A percentile compares a stretch with the other conserved stretches of the same genome.
Evolutionary conservation across 1,140 invertebrate genomes (phyloP).

Genomic region (Drosophila mayri): DNA sequence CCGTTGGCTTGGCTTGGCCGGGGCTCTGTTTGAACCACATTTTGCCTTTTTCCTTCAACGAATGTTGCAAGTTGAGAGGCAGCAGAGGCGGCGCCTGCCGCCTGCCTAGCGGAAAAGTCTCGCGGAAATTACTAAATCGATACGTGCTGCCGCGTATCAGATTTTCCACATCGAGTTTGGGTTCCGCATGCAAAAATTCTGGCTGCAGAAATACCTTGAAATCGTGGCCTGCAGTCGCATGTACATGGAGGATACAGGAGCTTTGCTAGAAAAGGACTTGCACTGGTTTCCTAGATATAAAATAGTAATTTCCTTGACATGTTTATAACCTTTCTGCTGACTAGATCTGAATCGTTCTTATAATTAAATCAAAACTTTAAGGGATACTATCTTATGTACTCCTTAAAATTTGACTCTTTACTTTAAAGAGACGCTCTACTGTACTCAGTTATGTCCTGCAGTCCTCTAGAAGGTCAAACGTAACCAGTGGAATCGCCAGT

Average conservation of each 20-base stretch:
- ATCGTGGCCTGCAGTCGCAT: slow-evolving; percentile 24
- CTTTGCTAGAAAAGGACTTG: slow-evolving; percentile 2
- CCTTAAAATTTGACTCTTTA: neutral
- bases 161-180: slow-evolving; percentile 33
- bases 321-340: neutral
- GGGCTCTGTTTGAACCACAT: slow-evolving; percentile 4
- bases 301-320: neutral
- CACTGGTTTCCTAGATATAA: neutral
- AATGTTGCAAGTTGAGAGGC: slow-evolving; percentile 41
- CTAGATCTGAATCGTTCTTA: neutral
- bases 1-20: slow-evolving; percentile 10
- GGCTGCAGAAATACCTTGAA: slow-evolving; percentile 36
- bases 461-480: slow-evolving; percentile 14
- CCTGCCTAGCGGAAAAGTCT: slow-evolving; percentile 51
- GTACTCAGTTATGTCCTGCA: neutral
- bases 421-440: neutral
- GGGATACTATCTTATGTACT: neutral
- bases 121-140: slow-evolving; percentile 72
- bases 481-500: slow-evolving; percentile 26
- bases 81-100: slow-evolving; percentile 5
- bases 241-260: neutral
- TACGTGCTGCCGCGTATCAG: slow-evolving; percentile 56
- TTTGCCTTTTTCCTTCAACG: slow-evolving; percentile 15
- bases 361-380: neutral
- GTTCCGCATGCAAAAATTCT: slow-evolving; percentile 40